A percentile compares a stretch with the other conserved stretches of the same genome.
Evolutionary conservation across 2,888 invertebrate species (phyloP).

Genomic region (Drosophila conformis): DNA sequence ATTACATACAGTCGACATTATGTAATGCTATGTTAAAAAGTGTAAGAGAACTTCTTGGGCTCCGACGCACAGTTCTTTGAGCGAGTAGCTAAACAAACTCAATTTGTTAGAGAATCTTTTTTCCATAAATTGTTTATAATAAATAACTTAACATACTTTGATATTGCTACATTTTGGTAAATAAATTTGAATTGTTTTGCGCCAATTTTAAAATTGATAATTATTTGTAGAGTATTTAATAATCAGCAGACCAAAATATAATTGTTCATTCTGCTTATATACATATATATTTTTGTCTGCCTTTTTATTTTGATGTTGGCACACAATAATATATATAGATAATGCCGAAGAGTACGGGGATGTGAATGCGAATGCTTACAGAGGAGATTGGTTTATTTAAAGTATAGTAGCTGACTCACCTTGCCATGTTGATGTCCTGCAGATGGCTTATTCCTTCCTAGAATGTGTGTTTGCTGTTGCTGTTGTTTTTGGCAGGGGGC

Average conservation of each 20-base stretch:
- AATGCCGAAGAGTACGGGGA: neutral
- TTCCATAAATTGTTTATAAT: neutral
- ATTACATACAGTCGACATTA: neutral
- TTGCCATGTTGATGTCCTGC: constrained; percentile 51
- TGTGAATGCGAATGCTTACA: neutral
- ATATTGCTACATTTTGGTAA: neutral
- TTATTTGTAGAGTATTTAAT: constrained; percentile 11
- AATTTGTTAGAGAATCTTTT: neutral
- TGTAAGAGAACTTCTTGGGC: neutral
- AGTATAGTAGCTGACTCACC: constrained; percentile 41
- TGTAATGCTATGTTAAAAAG: neutral
- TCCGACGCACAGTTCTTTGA: neutral
- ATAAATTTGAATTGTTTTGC: neutral
- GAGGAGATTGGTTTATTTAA: neutral
- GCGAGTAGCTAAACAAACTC: neutral
- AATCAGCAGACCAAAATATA: neutral
- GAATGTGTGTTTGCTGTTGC: neutral
- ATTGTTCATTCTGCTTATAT: neutral
- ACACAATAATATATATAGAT: constrained; percentile 5
- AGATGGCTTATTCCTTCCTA: constrained; percentile 21
- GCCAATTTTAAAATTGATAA: neutral
- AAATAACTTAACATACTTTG: neutral
- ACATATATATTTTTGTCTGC: constrained; percentile 1
- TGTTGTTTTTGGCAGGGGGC: neutral
- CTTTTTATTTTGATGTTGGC: constrained; percentile 15